Percentiles rank a stretch among this genome's conserved stretches.
These are phyloP conservation scores for Pluvianellus socialis DNA, from an alignment of 2,113 vertebrate genomes.

Conservation along the genomic window DNA sequence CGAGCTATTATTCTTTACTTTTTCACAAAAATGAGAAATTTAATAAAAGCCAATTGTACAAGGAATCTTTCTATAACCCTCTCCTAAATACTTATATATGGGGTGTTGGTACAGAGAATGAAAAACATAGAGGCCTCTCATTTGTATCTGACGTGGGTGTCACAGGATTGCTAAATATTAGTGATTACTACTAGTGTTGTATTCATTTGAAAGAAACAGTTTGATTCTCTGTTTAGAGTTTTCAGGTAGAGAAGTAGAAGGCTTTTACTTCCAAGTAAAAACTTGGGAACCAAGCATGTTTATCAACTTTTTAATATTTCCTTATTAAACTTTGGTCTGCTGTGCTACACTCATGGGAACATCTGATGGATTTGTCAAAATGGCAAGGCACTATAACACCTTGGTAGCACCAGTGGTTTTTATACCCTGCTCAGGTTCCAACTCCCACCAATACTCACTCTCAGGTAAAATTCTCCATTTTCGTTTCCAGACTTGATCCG, in stretches of 20 bases:
- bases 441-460: constrained; percentile 79
- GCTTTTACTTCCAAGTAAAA: not conserved
- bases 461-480: constrained; percentile 91
- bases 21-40: not conserved
- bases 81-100: not conserved
- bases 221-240: not conserved
- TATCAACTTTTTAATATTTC: too few species aligned
- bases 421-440: not conserved
- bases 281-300: not conserved
- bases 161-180: not conserved
- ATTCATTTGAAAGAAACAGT: not conserved
- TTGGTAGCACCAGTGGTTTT: not conserved
- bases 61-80: not conserved
- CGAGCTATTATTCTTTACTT: not conserved
- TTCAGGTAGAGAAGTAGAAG: not conserved
- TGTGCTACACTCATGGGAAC: not conserved
- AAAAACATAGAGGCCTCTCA: not conserved
- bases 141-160: fast-evolving
- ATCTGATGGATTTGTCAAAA: not conserved
- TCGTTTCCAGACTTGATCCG: constrained; percentile 96
- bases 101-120: not conserved
- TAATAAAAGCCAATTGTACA: not conserved
- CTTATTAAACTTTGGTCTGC: not conserved
- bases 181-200: not conserved
- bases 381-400: too few species aligned